Percentiles rank a stretch among this genome's conserved stretches.
phyloP scores from a whole-genome alignment of 2,113 vertebrate genomes.

The Lepus timidus region DNA sequence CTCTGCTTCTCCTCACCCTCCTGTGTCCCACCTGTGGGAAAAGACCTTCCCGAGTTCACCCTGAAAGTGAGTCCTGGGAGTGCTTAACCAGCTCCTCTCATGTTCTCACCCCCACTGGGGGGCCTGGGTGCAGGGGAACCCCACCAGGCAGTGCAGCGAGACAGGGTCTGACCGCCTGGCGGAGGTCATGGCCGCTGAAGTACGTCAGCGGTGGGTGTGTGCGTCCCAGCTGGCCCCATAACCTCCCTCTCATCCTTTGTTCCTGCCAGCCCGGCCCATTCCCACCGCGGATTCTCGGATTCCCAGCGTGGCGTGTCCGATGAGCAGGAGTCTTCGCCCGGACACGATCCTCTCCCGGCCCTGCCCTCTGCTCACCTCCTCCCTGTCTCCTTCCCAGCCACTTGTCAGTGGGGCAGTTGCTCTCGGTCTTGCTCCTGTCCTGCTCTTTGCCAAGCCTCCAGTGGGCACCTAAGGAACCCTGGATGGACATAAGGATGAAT shows the following conservation, averaged over 20 bases:
- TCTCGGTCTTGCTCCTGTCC: neutral
- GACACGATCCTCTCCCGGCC: constrained; percentile 79
- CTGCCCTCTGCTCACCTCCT: constrained; percentile 80
- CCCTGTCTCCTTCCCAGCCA: constrained; percentile 67
- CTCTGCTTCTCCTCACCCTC: neutral
- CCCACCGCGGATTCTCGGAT: constrained; percentile 76
- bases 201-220: constrained; percentile 76
- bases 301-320: constrained; percentile 83
- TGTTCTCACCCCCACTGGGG: constrained; percentile 10
- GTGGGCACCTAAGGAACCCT: neutral
- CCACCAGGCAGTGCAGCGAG: neutral
- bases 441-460: neutral
- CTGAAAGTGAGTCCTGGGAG: neutral
- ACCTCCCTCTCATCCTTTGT: constrained; percentile 81
- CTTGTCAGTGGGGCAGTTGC: neutral
- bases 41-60: neutral
- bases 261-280: constrained; percentile 77
- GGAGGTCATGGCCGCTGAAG: constrained; percentile 73
- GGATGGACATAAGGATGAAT: neutral
- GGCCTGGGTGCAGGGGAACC: neutral
- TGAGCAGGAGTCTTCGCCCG: constrained; percentile 81
- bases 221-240: constrained; percentile 40
- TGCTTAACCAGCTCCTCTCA: neutral
- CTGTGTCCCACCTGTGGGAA: neutral
- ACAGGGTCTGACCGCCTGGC: constrained; percentile 32